Conservation (phyloP, 1,140 invertebrate genomes). For the Adelges cooleyi region DNA sequence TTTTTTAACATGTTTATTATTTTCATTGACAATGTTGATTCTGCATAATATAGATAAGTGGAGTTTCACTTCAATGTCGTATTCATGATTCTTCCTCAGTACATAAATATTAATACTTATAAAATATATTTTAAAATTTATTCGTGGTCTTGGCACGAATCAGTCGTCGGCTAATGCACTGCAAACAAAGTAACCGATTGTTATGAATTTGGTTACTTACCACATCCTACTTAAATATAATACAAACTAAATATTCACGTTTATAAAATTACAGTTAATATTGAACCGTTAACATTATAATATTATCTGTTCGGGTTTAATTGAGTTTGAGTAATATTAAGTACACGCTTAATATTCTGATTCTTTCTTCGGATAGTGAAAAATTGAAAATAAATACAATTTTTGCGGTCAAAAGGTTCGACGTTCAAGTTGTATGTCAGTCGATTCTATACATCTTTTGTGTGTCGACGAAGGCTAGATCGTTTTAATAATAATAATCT, state of each 20-base stretch:
- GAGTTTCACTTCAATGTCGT: constrained; percentile 1
- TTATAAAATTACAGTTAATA: background rate
- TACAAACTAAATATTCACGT: too few relatives aligned
- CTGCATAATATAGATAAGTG: background rate
- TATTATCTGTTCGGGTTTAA: background rate
- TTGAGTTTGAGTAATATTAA: background rate
- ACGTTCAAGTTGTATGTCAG: too few relatives aligned
- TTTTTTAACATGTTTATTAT: background rate
- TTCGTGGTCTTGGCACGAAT: background rate
- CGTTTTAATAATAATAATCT: too few relatives aligned
- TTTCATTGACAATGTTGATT: background rate
- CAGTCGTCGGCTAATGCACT: background rate
- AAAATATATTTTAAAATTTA: background rate
- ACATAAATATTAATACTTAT: background rate
- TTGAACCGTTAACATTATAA: background rate
- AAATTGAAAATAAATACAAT: background rate
- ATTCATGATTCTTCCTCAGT: background rate
- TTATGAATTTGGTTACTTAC: background rate
- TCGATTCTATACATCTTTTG: too few relatives aligned
- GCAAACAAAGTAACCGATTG: background rate
- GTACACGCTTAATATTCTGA: too few relatives aligned
- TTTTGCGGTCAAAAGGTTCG: too few relatives aligned
- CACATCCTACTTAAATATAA: too few relatives aligned
- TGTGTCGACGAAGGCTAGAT: too few relatives aligned
- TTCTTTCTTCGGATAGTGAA: background rate